A percentile compares a stretch with the other conserved stretches of the same genome.
Conservation (phyloP, 2,113 vertebrate species). For the Mesembrinibis cayennensis region DNA sequence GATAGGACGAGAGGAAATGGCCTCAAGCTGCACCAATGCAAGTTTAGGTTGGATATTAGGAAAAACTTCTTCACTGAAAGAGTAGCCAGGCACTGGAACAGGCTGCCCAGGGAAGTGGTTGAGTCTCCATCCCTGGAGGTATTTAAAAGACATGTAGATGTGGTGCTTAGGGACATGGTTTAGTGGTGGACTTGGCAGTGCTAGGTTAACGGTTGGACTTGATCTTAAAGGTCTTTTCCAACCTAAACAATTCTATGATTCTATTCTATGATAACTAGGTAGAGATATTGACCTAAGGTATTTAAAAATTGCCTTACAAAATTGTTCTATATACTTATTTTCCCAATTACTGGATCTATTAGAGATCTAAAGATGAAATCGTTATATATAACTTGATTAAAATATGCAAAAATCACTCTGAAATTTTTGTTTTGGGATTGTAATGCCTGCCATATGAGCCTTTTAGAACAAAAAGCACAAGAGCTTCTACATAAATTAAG, state of each 20-base stretch:
- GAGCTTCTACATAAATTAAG: not conserved
- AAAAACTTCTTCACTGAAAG: not conserved
- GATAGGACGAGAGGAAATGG: not conserved
- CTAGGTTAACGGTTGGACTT: not conserved
- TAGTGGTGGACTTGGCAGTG: not conserved
- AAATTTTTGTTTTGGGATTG: not conserved
- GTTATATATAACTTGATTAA: not conserved
- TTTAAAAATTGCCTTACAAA: not conserved
- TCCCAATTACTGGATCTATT: not conserved
- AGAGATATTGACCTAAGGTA: not conserved
- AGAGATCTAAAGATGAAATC: not conserved
- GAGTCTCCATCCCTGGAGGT: not conserved
- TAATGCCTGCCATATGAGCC: not conserved
- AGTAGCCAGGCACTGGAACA: not conserved
- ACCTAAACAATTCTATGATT: not conserved
- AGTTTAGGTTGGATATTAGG: not conserved
- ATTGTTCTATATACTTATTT: not conserved
- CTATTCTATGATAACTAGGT: not conserved
- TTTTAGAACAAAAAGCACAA: not conserved
- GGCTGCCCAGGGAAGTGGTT: not conserved
- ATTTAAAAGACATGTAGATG: not conserved
- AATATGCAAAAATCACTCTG: not conserved
- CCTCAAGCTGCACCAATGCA: not conserved
- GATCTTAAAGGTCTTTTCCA: not conserved
- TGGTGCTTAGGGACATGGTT: not conserved